phyloP scores from a whole-genome alignment of 1,140 invertebrate genomes.

The Eufriesea mexicana region DNA sequence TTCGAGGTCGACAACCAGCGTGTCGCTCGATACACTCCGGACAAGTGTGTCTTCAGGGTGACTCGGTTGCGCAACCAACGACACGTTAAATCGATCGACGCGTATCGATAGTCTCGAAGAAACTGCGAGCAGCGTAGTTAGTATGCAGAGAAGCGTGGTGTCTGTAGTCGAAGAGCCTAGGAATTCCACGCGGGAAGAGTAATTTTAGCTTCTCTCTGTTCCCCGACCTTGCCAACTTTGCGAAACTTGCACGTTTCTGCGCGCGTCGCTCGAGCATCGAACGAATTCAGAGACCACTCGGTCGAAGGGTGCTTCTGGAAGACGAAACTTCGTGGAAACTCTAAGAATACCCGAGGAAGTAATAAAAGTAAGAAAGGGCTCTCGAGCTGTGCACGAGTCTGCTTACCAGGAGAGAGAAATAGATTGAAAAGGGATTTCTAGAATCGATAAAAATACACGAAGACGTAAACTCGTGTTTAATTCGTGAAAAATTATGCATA shows the following conservation, averaged over 20 bases:
- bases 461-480: too few species aligned
- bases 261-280: not conserved
- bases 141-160: slow-evolving; percentile 42
- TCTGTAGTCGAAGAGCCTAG: slow-evolving; percentile 37
- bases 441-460: too few species aligned
- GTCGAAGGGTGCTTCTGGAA: not conserved
- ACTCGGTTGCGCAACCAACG: slow-evolving; percentile 61
- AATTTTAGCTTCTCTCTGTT: slow-evolving; percentile 31
- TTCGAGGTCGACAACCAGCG: slow-evolving; percentile 32
- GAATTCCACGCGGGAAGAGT: slow-evolving; percentile 32
- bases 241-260: slow-evolving; percentile 1
- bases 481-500: too few species aligned
- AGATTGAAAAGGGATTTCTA: too few species aligned
- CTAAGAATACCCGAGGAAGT: not conserved
- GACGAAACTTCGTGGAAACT: not conserved
- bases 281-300: not conserved
- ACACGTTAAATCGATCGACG: slow-evolving; percentile 60
- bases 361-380: not conserved
- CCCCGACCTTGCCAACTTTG: slow-evolving; percentile 50
- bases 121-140: slow-evolving; percentile 30
- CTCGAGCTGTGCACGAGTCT: not conserved
- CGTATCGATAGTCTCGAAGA: slow-evolving; percentile 52
- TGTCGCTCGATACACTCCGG: too few species aligned
- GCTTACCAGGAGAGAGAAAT: not conserved
- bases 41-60: slow-evolving; percentile 58